Evolutionary conservation across 1,140 invertebrate genomes (phyloP), one percentile per base, ranked within the genome.

Genomic region (Phortica variegata): DNA sequence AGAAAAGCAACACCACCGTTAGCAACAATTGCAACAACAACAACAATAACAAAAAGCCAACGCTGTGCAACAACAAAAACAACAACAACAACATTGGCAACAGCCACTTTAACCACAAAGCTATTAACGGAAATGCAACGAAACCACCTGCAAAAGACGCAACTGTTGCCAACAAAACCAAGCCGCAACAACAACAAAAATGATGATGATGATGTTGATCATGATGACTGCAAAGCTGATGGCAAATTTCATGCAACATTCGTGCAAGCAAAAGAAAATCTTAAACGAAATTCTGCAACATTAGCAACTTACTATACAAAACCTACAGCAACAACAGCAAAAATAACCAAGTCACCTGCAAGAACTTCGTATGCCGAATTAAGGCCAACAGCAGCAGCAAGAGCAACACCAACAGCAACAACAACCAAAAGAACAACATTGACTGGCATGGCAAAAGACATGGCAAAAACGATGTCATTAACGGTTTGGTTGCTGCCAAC

Each of bases 111-210:
- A 46, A 46, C 52, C 36, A 56, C 47, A 42, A 50, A 54, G 43
- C 49, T 56, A 54, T 54, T 58, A 58, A 54, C 49, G 58, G 60
- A 71, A 41, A 61, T 66, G 56, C 61, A 70, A 71, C 66, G 59
- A 62, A 70, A 62, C 59, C 61, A 72, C 61, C 68, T 68, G 68
- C 68, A 65, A 60, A 53, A 68, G 54, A 63, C 59, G 54, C 63
- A 40, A 26, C 13, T 18, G 29, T 26, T 43, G 41, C 31, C 36
- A 47, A 17, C 9, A 17, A 38, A 63, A 68, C 55, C 56, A 37
- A 44, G 23, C 48, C 46, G 46, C 37, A 43, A 18, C 47, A 31
- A 47, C 42, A 46, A 12, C 47, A 49, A 32, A 6, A 26, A 26
- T 10, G 23, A 26, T n/a, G n/a, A n/a, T n/a, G n/a, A n/a, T 37